A percentile compares a stretch with the other conserved stretches of the same genome.
These are phyloP conservation scores for Cataglyphis hispanica DNA, from an alignment of 1,140 invertebrate species.

Conservation along the genomic window DNA sequence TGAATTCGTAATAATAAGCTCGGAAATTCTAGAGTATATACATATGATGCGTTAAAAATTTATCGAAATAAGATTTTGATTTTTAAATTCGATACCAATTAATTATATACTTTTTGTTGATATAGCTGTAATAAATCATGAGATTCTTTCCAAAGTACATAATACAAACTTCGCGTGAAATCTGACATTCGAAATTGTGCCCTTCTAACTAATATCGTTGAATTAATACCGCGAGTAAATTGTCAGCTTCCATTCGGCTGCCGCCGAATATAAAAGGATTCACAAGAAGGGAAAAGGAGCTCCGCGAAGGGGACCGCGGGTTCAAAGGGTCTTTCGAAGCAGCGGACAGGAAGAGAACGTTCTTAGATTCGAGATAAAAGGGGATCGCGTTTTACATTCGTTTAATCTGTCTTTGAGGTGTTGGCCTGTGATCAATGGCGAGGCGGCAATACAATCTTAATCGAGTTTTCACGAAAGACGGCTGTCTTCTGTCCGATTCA, in stretches of 20 bases:
- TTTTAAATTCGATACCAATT: background rate
- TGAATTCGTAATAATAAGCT: background rate
- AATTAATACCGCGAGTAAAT: slow-evolving; percentile 64
- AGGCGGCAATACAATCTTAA: slow-evolving; percentile 67
- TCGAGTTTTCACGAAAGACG: slow-evolving; percentile 69
- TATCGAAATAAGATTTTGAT: background rate
- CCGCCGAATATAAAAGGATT: slow-evolving; percentile 68
- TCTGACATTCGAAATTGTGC: background rate
- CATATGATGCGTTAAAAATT: background rate
- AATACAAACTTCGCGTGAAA: background rate
- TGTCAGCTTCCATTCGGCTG: slow-evolving; percentile 72
- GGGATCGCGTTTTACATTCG: slow-evolving; percentile 78
- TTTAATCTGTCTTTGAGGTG: slow-evolving; percentile 79
- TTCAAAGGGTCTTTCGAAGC: slow-evolving; percentile 70
- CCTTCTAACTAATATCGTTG: background rate
- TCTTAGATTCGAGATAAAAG: slow-evolving; percentile 77
- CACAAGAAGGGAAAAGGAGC: slow-evolving; percentile 13
- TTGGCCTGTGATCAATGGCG: slow-evolving; percentile 76
- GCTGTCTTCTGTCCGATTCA: slow-evolving; percentile 3
- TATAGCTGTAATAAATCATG: background rate
- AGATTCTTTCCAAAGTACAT: background rate
- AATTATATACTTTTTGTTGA: background rate
- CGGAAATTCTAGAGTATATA: background rate
- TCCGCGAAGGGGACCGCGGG: slow-evolving; percentile 52
- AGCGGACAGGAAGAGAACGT: slow-evolving; percentile 61